Evolutionary conservation across 2,888 invertebrate genomes (phyloP).

Genomic region (Uloborus plumipes): DNA sequence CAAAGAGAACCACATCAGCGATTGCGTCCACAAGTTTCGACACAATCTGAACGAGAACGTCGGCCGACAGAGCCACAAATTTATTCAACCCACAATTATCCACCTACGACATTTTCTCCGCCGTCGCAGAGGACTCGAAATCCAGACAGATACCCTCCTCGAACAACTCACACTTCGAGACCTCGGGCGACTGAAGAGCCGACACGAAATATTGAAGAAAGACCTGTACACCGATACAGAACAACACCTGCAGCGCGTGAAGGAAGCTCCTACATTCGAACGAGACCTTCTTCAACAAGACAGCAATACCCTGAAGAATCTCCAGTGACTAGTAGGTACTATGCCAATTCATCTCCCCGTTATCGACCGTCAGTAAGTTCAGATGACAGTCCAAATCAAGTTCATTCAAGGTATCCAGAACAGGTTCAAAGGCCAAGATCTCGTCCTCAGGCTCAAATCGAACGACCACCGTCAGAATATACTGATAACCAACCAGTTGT

Average conservation of each 20-base stretch:
- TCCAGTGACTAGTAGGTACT: not conserved
- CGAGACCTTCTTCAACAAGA: conserved; percentile 13
- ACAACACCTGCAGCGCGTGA: conserved; percentile 5
- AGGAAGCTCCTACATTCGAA: not conserved
- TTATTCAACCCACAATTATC: not conserved
- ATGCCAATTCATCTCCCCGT: not conserved
- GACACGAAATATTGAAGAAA: not conserved
- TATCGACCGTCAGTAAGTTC: not conserved
- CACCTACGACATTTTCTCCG: not conserved
- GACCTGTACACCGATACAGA: not conserved
- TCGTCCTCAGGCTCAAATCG: conserved; percentile 29
- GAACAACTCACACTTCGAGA: not conserved
- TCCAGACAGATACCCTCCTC: not conserved
- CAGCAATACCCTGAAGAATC: not conserved
- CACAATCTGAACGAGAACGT: not conserved
- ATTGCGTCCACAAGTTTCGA: not conserved
- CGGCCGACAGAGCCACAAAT: not conserved
- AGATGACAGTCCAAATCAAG: not conserved
- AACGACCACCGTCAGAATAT: conserved; percentile 34
- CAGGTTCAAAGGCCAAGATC: conserved; percentile 17
- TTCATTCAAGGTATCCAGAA: not conserved
- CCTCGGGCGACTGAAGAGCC: not conserved
- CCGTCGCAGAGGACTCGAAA: not conserved
- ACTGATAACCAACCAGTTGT: not conserved
- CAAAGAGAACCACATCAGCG: conserved; percentile 18